These are phyloP conservation scores for Neoaliturus tenellus DNA, from an alignment of 2,888 invertebrate species.

Conservation along the genomic window DNA sequence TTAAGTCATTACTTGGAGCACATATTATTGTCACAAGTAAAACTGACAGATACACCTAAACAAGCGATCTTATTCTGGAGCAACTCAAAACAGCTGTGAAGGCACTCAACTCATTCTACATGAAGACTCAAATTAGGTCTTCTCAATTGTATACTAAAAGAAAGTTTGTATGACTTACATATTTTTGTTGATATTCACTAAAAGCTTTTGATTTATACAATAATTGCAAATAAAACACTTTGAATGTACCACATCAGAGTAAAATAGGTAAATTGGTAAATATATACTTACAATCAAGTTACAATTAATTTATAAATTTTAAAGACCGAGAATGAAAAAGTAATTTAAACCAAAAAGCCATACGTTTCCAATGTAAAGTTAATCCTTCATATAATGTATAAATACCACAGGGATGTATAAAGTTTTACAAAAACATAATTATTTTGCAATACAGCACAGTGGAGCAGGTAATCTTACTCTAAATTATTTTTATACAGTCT, in stretches of 20 bases:
- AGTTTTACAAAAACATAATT: not conserved
- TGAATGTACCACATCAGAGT: no score
- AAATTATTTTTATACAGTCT: slow-evolving; percentile 22
- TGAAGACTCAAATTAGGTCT: not conserved
- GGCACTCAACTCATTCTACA: slow-evolving; percentile 41
- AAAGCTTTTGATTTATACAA: not conserved
- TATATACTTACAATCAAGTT: not conserved
- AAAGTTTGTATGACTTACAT: slow-evolving; percentile 9
- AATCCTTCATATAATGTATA: not conserved
- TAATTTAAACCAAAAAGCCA: no score
- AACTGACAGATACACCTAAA: slow-evolving; percentile 39
- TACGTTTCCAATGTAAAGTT: slow-evolving; percentile 11
- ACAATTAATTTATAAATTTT: no score
- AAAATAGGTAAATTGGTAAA: no score
- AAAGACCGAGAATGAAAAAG: no score
- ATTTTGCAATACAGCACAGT: not conserved
- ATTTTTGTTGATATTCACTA: not conserved
- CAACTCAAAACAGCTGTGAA: slow-evolving; percentile 30
- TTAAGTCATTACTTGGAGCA: slow-evolving; percentile 37
- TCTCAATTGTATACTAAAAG: not conserved
- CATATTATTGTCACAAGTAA: not conserved
- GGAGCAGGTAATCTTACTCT: not conserved
- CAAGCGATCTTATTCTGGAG: slow-evolving; percentile 22
- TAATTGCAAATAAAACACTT: not conserved
- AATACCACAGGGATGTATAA: not conserved